These are phyloP conservation scores for Brachypodius melanocephalos DNA, from an alignment of 2,113 vertebrate genomes.

Conservation along the genomic window DNA sequence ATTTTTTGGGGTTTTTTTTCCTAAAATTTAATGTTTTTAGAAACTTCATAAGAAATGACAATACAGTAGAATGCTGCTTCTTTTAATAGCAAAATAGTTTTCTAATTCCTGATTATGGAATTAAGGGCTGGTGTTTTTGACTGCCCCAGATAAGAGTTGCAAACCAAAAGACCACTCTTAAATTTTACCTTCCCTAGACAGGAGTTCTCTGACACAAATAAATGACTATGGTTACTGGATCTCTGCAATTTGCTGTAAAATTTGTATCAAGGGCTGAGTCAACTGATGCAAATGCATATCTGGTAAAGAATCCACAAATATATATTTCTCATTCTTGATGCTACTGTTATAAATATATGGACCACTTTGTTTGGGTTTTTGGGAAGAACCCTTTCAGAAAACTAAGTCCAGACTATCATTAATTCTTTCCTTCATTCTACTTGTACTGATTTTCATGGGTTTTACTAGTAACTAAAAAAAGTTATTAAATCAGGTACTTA, in stretches of 20 bases:
- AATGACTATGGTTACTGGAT: fast-evolving
- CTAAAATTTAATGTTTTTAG: neutral
- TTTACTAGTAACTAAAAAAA: neutral
- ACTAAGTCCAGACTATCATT: neutral
- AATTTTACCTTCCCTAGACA: neutral
- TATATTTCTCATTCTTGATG: neutral
- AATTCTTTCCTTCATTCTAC: neutral
- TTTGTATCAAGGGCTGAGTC: neutral
- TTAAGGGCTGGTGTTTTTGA: neutral
- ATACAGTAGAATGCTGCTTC: neutral
- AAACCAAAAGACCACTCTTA: neutral
- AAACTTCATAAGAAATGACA: neutral
- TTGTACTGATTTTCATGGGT: neutral
- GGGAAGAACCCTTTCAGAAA: neutral
- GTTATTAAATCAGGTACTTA: neutral
- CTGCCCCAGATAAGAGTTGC: neutral
- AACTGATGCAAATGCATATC: neutral
- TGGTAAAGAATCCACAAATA: neutral
- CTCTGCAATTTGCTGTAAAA: neutral
- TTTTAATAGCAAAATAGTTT: neutral
- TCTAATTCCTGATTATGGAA: neutral
- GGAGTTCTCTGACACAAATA: neutral
- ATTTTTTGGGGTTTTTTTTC: neutral
- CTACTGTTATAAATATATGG: neutral
- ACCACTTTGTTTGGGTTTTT: neutral